Percentiles rank a stretch among this genome's conserved stretches.
phyloP scores from a whole-genome alignment of 1,140 invertebrate species.

The Gryllus bimaculatus region DNA sequence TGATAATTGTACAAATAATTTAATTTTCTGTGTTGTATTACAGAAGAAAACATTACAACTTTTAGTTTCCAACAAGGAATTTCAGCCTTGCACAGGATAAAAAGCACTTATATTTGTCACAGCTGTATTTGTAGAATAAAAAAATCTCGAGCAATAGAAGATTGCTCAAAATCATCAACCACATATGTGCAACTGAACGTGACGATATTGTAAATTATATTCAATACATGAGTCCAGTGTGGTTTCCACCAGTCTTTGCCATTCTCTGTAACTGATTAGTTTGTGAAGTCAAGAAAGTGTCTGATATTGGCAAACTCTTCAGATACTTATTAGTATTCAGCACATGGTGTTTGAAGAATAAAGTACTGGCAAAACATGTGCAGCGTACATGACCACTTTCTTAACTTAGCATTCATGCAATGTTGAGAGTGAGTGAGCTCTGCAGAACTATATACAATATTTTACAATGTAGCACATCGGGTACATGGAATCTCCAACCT shows the following conservation, averaged over 20 bases:
- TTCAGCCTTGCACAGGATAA: conserved; percentile 3
- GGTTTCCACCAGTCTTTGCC: background rate
- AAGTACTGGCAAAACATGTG: background rate
- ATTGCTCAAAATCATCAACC: background rate
- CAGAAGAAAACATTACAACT: conserved; percentile 2
- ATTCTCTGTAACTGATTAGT: background rate
- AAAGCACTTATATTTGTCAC: conserved; percentile 1
- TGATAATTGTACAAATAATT: background rate
- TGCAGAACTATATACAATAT: background rate
- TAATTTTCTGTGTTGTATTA: conserved; percentile 1
- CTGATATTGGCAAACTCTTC: background rate
- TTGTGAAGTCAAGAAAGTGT: background rate
- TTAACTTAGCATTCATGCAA: background rate
- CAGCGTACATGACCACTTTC: background rate
- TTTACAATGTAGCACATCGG: background rate
- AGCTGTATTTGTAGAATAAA: background rate
- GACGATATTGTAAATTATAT: background rate
- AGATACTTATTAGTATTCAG: background rate
- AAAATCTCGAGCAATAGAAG: background rate
- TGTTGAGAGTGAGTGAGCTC: background rate
- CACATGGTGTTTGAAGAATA: background rate
- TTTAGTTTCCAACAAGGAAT: background rate
- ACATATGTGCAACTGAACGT: background rate
- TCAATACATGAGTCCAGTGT: background rate
- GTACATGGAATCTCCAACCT: background rate